Conservation (phyloP, 1,140 invertebrate genomes). For the Diuraphis noxia region DNA sequence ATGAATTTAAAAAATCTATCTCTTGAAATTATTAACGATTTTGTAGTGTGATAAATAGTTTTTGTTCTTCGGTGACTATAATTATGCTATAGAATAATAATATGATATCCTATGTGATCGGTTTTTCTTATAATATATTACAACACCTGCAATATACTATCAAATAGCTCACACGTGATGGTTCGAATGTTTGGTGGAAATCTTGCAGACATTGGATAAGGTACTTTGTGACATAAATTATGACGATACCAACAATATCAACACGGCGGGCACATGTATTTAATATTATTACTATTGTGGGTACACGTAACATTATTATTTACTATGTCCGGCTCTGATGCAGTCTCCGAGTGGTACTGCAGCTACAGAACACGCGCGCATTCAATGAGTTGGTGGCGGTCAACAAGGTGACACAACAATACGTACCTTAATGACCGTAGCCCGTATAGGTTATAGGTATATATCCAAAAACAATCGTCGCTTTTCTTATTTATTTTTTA, state of each 20-base stretch:
- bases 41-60: neutral
- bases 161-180: neutral
- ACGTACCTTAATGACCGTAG: slow-evolving; percentile 8
- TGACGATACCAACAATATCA: too few species aligned
- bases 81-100: too few species aligned
- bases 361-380: neutral
- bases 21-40: neutral
- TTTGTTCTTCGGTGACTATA: neutral
- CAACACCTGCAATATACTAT: too few species aligned
- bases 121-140: too few species aligned
- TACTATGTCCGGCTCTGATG: neutral
- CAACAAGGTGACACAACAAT: slow-evolving; percentile 34
- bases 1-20: too few species aligned
- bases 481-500: slow-evolving; percentile 12
- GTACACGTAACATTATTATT: neutral
- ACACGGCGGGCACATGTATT: too few species aligned
- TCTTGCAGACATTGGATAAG: too few species aligned
- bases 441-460: neutral
- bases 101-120: too few species aligned
- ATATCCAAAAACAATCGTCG: slow-evolving; percentile 5
- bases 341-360: neutral
- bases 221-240: neutral
- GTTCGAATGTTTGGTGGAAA: neutral
- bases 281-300: neutral
- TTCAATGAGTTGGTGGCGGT: neutral